Percentiles rank a stretch among this genome's conserved stretches.
Evolutionary conservation across 2,113 vertebrate genomes (phyloP).

Genomic region (Poicephalus meyeri): DNA sequence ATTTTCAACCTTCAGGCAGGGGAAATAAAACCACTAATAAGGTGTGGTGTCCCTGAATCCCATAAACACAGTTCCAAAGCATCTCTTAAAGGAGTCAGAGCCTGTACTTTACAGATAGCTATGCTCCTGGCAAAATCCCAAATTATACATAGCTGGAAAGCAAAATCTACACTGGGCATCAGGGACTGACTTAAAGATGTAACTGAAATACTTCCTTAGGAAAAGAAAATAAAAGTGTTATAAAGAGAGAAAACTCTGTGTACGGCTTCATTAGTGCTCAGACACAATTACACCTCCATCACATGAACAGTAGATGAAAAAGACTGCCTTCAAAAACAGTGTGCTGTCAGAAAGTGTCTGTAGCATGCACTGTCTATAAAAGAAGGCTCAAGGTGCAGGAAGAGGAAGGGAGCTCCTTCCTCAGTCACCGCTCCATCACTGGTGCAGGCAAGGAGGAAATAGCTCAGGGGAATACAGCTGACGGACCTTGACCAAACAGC

Average conservation of each 20-base stretch:
- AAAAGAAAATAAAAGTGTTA: neutral
- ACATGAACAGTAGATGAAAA: neutral
- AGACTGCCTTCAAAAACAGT: neutral
- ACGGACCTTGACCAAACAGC: neutral
- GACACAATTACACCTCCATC: neutral
- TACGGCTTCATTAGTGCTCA: neutral
- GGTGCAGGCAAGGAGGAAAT: neutral
- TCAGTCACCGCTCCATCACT: neutral
- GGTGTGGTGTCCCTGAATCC: neutral
- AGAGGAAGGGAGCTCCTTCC: neutral
- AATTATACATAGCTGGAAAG: slow-evolving; percentile 35
- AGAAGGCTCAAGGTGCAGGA: neutral
- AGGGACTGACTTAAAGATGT: slow-evolving; percentile 5
- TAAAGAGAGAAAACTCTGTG: neutral
- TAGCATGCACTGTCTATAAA: rapidly evolving
- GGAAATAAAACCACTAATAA: neutral
- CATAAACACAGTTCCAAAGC: slow-evolving; percentile 14
- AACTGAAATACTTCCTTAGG: neutral
- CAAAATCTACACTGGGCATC: slow-evolving; percentile 20
- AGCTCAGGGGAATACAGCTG: neutral
- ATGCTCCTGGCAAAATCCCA: slow-evolving; percentile 30
- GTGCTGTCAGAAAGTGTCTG: neutral
- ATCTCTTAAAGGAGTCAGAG: slow-evolving; percentile 13
- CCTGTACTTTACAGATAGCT: neutral
- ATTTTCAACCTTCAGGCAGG: neutral